A percentile compares a stretch with the other conserved stretches of the same genome.
Evolutionary conservation across 2,797 vertebrate genomes (phyloP).

Genomic region (Sebastes oblongus): DNA sequence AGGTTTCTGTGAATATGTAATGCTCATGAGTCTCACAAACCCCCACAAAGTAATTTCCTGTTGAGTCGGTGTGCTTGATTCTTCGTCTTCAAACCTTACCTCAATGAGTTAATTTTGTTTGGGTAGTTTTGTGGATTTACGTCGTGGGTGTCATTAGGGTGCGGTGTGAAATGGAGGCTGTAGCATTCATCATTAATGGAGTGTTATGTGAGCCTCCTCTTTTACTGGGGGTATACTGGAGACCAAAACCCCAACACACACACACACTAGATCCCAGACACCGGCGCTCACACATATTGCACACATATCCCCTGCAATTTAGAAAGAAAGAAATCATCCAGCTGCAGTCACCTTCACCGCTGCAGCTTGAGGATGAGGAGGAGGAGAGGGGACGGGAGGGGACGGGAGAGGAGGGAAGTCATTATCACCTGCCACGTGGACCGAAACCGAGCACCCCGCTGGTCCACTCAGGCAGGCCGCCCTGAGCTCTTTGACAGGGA

Average conservation of each 20-base stretch:
- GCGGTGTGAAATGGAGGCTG: neutral
- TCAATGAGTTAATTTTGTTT: slow-evolving; percentile 5
- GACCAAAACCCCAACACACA: neutral
- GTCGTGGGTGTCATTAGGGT: neutral
- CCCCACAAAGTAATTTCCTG: slow-evolving; percentile 48
- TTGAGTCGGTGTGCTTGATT: neutral
- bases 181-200: slow-evolving; percentile 57
- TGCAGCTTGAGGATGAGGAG: slow-evolving; percentile 20
- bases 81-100: neutral
- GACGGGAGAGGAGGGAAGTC: slow-evolving; percentile 26
- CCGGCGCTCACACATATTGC: neutral
- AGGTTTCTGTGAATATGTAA: slow-evolving; percentile 43
- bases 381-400: neutral
- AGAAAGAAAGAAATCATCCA: slow-evolving; percentile 57
- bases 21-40: slow-evolving; percentile 14
- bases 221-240: slow-evolving; percentile 16
- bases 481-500: slow-evolving; percentile 22
- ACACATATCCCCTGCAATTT: slow-evolving; percentile 29
- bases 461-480: slow-evolving; percentile 29
- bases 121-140: neutral
- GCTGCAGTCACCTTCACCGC: slow-evolving; percentile 70
- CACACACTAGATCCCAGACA: neutral
- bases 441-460: slow-evolving; percentile 54
- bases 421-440: slow-evolving; percentile 67
- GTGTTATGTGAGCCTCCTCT: slow-evolving; percentile 43